A percentile compares a stretch with the other conserved stretches of the same genome.
Evolutionary conservation across 2,797 vertebrate species (phyloP).

Genomic region (Sebastes aleutianus): DNA sequence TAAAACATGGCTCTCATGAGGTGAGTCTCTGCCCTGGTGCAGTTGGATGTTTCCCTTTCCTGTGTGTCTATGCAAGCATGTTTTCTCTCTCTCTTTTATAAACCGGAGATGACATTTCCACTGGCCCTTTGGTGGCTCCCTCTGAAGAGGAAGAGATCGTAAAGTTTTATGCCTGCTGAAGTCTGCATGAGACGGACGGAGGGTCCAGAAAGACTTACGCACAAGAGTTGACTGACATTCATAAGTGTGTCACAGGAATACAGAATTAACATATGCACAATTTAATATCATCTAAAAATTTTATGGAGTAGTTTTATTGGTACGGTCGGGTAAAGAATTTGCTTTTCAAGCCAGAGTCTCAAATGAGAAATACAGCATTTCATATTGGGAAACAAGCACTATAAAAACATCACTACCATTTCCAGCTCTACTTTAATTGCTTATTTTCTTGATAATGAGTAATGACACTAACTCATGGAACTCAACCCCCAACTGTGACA

Average conservation of each 20-base stretch:
- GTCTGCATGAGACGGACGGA: conserved; percentile 37
- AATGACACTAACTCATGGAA: neutral
- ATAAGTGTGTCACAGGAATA: conserved; percentile 4
- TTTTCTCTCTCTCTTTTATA: neutral
- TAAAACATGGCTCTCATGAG: conserved; percentile 40
- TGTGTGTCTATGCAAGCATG: neutral
- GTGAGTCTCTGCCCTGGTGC: conserved; percentile 14
- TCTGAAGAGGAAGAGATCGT: conserved; percentile 48
- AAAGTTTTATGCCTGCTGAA: conserved; percentile 49
- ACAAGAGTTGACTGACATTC: conserved; percentile 3
- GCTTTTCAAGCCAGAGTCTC: neutral
- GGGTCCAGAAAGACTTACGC: conserved; percentile 10
- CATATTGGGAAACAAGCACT: neutral
- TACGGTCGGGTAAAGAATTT: neutral
- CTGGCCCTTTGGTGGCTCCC: conserved; percentile 2
- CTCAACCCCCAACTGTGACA: neutral
- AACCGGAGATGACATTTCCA: conserved; percentile 53
- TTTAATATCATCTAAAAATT: conserved; percentile 3
- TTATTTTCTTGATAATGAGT: neutral
- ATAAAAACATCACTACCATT: neutral
- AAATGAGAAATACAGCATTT: neutral
- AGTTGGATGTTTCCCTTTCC: conserved; percentile 8
- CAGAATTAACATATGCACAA: conserved; percentile 7
- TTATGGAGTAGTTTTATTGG: conserved; percentile 11
- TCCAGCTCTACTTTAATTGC: neutral